A percentile compares a stretch with the other conserved stretches of the same genome.
Evolutionary conservation across 2,888 invertebrate species (phyloP).

Genomic region (Drosophila fungiperda): DNA sequence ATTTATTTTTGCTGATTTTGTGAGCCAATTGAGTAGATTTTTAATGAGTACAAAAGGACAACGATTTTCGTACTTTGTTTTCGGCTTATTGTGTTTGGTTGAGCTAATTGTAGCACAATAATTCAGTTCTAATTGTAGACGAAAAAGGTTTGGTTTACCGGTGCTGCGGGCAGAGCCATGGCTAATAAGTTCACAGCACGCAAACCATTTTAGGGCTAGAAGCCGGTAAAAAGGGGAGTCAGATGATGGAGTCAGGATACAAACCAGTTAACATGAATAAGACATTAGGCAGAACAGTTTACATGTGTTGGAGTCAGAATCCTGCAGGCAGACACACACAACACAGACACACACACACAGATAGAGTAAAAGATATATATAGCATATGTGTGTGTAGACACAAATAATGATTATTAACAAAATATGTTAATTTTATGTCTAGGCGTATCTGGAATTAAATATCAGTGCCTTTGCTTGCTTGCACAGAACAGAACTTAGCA

Average conservation of each 20-base stretch:
- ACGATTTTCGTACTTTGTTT: slow-evolving; percentile 1
- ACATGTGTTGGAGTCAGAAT: slow-evolving; percentile 64
- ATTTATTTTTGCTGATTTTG: neutral
- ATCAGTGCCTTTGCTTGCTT: slow-evolving; percentile 4
- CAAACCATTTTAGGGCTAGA: slow-evolving; percentile 58
- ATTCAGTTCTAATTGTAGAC: slow-evolving; percentile 41
- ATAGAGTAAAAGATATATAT: slow-evolving; percentile 8
- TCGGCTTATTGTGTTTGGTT: neutral
- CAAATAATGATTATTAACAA: slow-evolving; percentile 78
- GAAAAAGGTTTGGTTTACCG: slow-evolving; percentile 45
- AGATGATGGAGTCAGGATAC: slow-evolving; percentile 20
- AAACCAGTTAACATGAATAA: slow-evolving; percentile 75
- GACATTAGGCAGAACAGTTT: slow-evolving; percentile 73
- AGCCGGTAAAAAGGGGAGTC: neutral
- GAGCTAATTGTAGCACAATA: slow-evolving; percentile 18
- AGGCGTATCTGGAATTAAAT: slow-evolving; percentile 56
- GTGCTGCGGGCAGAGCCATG: slow-evolving; percentile 8
- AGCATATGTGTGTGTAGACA: slow-evolving; percentile 11
- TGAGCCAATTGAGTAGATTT: neutral
- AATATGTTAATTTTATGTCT: slow-evolving; percentile 79
- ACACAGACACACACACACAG: slow-evolving; percentile 21
- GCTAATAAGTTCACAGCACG: slow-evolving; percentile 74
- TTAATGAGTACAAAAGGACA: slow-evolving; percentile 3
- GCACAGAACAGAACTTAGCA: neutral
- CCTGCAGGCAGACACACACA: slow-evolving; percentile 31